Evolutionary conservation across 2,888 invertebrate species (phyloP).

Genomic region (Epirrhoe alternata): DNA sequence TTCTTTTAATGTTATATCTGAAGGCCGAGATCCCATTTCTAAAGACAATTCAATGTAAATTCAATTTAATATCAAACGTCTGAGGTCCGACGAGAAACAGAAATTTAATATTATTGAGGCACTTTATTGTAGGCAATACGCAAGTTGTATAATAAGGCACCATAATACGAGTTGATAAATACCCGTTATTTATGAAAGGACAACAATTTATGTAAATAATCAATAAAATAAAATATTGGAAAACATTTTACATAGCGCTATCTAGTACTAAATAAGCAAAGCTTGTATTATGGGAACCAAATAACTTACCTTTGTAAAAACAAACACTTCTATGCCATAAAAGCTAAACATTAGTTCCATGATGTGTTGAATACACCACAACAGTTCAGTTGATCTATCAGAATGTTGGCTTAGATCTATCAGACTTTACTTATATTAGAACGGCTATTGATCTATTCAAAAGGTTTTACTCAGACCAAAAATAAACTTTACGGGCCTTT

Average conservation of each 20-base stretch:
- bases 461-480: not conserved
- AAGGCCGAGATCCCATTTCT: constrained; percentile 59
- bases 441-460: not conserved
- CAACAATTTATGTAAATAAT: not conserved
- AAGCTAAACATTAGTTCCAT: no score
- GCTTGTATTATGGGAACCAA: no score
- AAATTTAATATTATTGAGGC: constrained; percentile 53
- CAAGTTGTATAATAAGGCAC: constrained; percentile 47
- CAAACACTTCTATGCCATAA: no score
- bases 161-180: constrained; percentile 21
- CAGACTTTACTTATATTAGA: not conserved
- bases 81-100: constrained; percentile 53
- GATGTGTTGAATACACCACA: not conserved
- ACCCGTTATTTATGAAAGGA: constrained; percentile 10
- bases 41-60: constrained; percentile 65
- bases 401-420: no score
- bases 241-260: no score
- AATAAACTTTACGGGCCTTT: constrained; percentile 10
- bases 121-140: constrained; percentile 55
- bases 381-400: no score
- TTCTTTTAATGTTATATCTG: constrained; percentile 74
- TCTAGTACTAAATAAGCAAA: no score
- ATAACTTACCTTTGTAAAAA: no score
- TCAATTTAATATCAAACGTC: constrained; percentile 62
- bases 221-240: no score